Conservation (phyloP, 2,797 vertebrate species). For the Melanotaenia pygmaea region DNA sequence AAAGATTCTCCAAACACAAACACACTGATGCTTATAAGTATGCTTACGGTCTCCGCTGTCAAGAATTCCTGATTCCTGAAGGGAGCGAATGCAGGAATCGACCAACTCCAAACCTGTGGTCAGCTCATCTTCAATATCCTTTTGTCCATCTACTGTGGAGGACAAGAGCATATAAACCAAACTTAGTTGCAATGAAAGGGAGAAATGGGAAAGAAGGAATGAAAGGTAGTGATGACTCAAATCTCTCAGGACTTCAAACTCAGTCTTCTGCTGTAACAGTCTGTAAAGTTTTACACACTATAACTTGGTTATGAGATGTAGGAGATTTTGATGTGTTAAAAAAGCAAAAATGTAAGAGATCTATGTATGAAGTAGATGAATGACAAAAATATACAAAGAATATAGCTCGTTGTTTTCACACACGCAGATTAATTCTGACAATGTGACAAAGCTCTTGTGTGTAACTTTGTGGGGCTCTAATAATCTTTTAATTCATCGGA, state of each 20-base stretch:
- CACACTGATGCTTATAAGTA: neutral
- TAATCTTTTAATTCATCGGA: conserved; percentile 32
- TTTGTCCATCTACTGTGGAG: conserved; percentile 89
- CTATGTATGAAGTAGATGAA: conserved; percentile 1
- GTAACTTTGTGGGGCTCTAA: neutral
- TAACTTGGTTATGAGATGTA: conserved; percentile 28
- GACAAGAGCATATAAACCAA: conserved; percentile 20
- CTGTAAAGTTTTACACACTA: conserved; percentile 33
- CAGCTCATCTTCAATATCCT: conserved; percentile 97
- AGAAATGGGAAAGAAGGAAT: neutral
- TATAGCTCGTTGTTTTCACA: conserved; percentile 11
- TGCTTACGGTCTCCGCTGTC: conserved; percentile 93
- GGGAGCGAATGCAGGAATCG: conserved; percentile 96
- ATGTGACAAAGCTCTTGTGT: conserved; percentile 8
- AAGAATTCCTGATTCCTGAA: conserved; percentile 97
- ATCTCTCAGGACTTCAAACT: conserved; percentile 28
- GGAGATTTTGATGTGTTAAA: conserved; percentile 29
- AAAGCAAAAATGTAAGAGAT: conserved; percentile 21
- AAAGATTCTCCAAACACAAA: neutral
- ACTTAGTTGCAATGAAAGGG: neutral
- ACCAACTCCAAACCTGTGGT: conserved; percentile 97
- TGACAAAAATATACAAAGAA: neutral
- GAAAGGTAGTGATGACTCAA: conserved; percentile 17
- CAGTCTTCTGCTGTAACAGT: conserved; percentile 24
- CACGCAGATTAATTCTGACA: conserved; percentile 36